phyloP scores from a whole-genome alignment of 2,888 invertebrate genomes.

The Atrina japonica region DNA sequence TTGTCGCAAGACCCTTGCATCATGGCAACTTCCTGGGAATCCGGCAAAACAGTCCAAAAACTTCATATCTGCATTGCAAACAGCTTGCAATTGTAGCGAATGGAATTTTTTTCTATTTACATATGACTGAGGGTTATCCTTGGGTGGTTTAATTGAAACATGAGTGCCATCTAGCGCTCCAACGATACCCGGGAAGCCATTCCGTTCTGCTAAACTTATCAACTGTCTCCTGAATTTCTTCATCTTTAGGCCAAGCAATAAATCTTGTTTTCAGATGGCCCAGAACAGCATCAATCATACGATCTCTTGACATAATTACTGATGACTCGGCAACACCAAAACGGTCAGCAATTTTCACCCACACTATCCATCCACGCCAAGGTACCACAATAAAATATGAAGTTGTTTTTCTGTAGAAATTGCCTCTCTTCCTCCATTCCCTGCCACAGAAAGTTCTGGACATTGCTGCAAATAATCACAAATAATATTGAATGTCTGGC shows the following conservation, averaged over 20 bases:
- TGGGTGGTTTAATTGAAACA: constrained; percentile 36
- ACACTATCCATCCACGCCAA: constrained; percentile 35
- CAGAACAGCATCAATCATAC: constrained; percentile 18
- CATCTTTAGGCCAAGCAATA: constrained; percentile 35
- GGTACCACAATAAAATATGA: constrained; percentile 37
- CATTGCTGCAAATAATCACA: neutral
- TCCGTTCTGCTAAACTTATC: constrained; percentile 20
- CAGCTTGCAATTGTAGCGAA: constrained; percentile 43
- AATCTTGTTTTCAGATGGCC: constrained; percentile 19
- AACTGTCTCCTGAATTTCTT: neutral
- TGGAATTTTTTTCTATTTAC: constrained; percentile 40
- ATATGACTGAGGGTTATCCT: constrained; percentile 27
- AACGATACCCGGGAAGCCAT: constrained; percentile 42
- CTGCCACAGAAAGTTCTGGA: too few relatives aligned
- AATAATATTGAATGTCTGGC: constrained; percentile 25
- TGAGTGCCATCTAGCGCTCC: constrained; percentile 44
- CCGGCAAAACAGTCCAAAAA: constrained; percentile 36
- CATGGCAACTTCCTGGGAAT: constrained; percentile 47
- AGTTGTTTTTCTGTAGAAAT: too few relatives aligned
- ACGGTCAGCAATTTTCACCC: constrained; percentile 33
- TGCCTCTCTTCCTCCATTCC: too few relatives aligned
- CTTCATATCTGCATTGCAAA: constrained; percentile 34
- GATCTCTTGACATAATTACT: constrained; percentile 26
- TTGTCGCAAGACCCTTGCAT: constrained; percentile 46
- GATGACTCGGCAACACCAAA: constrained; percentile 46